These are phyloP conservation scores for Solea senegalensis DNA, from an alignment of 2,113 vertebrate species.

Conservation along the genomic window DNA sequence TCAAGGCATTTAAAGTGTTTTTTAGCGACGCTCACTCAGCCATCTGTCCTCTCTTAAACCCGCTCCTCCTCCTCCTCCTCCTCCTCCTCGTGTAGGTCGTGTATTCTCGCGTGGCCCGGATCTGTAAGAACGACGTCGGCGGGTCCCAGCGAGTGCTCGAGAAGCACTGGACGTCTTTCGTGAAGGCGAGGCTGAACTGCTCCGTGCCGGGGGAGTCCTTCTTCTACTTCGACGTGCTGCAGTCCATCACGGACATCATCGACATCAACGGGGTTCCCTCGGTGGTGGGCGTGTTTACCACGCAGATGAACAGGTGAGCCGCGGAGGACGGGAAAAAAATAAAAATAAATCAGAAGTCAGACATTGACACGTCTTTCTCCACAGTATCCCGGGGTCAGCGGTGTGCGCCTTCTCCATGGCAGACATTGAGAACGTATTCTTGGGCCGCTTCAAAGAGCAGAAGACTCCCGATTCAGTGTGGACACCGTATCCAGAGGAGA, in stretches of 20 bases:
- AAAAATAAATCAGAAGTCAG: background rate
- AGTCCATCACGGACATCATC: constrained; percentile 96
- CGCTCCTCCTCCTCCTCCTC: background rate
- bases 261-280: constrained; percentile 90
- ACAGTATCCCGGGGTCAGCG: constrained; percentile 95
- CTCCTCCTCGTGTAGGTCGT: constrained; percentile 83
- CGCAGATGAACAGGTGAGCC: constrained; percentile 96
- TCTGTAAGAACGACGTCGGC: constrained; percentile 98
- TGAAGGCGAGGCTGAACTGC: constrained; percentile 96
- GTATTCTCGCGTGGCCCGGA: constrained; percentile 96
- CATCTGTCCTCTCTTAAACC: constrained; percentile 37
- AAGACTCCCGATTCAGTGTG: constrained; percentile 97
- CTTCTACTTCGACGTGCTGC: constrained; percentile 98
- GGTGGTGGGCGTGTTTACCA: constrained; percentile 95
- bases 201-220: constrained; percentile 97
- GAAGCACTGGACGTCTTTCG: constrained; percentile 98
- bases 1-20: constrained; percentile 65
- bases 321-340: background rate
- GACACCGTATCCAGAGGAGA: constrained; percentile 96
- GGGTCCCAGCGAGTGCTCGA: constrained; percentile 98
- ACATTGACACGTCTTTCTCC: background rate
- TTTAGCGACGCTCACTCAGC: constrained; percentile 57
- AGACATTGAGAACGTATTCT: constrained; percentile 95
- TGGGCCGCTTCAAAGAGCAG: constrained; percentile 96
- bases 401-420: constrained; percentile 98